A percentile compares a stretch with the other conserved stretches of the same genome.
These are phyloP conservation scores for Dioctria rufipes DNA, from an alignment of 2,888 invertebrate species.

Conservation along the genomic window DNA sequence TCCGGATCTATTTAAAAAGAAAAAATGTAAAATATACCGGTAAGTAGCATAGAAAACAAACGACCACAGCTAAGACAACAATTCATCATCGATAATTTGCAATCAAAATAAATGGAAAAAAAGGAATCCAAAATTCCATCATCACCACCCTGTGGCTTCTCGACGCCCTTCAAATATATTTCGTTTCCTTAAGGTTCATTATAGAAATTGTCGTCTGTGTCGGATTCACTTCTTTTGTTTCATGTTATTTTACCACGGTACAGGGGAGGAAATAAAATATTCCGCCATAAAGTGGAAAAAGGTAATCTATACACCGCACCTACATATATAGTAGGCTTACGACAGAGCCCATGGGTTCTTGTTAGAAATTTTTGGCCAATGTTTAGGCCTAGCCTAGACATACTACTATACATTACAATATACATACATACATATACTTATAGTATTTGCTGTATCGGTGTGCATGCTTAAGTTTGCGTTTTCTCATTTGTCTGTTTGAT, in stretches of 20 bases:
- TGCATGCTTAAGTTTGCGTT: slow-evolving; percentile 33
- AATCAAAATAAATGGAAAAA: slow-evolving; percentile 52
- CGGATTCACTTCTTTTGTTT: slow-evolving; percentile 43
- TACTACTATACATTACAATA: too few relatives aligned
- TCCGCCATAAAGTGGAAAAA: slow-evolving; percentile 1
- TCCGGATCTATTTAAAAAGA: too few relatives aligned
- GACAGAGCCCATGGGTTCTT: background rate
- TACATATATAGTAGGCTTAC: too few relatives aligned
- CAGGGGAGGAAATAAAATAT: slow-evolving; percentile 19
- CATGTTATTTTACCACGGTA: slow-evolving; percentile 11
- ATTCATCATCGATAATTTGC: slow-evolving; percentile 52
- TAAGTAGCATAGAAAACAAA: slow-evolving; percentile 5
- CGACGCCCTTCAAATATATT: background rate
- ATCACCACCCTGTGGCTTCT: background rate
- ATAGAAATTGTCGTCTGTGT: slow-evolving; percentile 36
- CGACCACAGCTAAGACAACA: slow-evolving; percentile 9
- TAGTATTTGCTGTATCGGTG: too few relatives aligned
- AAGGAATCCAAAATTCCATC: slow-evolving; percentile 29
- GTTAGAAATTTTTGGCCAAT: background rate
- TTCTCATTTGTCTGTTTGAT: slow-evolving; percentile 49
- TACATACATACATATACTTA: too few relatives aligned
- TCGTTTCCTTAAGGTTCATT: slow-evolving; percentile 19
- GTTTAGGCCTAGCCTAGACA: too few relatives aligned
- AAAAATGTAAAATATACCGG: background rate
- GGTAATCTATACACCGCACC: too few relatives aligned